These are phyloP conservation scores for Dasyornis broadbenti DNA, from an alignment of 2,113 vertebrate species.

Conservation along the genomic window DNA sequence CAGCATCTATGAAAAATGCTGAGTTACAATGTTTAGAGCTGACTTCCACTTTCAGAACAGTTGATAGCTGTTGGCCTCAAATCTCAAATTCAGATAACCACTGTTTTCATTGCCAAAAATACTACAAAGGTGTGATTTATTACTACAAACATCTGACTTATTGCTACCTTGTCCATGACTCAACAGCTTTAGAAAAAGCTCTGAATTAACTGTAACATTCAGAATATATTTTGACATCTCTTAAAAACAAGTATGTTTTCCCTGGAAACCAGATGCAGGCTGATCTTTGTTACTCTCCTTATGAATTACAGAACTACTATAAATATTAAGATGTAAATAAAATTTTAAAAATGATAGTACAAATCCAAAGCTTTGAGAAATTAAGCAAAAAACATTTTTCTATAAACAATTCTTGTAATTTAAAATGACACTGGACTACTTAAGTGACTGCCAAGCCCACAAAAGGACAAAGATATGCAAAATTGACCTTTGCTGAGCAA, in stretches of 20 bases:
- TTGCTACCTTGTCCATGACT: background rate
- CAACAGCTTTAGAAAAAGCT: background rate
- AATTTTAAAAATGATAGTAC: fast-evolving
- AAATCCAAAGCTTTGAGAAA: background rate
- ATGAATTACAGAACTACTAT: background rate
- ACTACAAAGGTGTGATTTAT: background rate
- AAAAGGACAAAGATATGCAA: background rate
- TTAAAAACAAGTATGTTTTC: background rate
- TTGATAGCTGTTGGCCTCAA: background rate
- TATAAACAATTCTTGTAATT: background rate
- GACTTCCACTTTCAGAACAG: background rate
- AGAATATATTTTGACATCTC: background rate
- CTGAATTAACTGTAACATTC: background rate
- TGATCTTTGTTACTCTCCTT: background rate
- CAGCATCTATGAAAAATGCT: fast-evolving
- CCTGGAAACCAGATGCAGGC: background rate
- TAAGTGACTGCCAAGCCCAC: background rate
- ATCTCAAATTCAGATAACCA: background rate
- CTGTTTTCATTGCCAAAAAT: background rate
- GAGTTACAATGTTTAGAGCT: background rate
- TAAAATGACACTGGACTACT: fast-evolving
- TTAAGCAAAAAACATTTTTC: background rate
- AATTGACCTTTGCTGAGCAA: background rate
- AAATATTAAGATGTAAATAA: background rate
- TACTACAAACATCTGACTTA: background rate